A percentile compares a stretch with the other conserved stretches of the same genome.
Evolutionary conservation across 2,797 vertebrate species (phyloP).

Genomic region (Heliangelus exortis): DNA sequence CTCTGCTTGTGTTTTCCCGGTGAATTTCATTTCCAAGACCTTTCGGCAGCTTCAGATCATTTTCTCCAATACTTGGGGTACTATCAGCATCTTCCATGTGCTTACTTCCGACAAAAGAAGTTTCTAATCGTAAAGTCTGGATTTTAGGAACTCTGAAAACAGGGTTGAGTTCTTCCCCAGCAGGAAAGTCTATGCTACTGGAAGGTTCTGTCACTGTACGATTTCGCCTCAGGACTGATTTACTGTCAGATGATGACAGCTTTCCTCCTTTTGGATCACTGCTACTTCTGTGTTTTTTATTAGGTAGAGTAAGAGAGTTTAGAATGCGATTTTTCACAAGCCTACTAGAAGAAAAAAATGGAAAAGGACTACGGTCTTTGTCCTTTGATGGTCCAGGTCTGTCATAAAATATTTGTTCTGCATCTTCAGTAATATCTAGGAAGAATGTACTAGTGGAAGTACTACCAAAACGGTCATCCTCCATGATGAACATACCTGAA

Average conservation of each 20-base stretch:
- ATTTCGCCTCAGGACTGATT: constrained; percentile 85
- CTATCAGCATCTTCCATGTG: constrained; percentile 81
- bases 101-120: constrained; percentile 90
- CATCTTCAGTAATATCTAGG: constrained; percentile 89
- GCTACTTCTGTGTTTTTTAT: constrained; percentile 93
- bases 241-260: constrained; percentile 83
- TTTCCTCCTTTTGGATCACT: constrained; percentile 91
- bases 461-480: constrained; percentile 91
- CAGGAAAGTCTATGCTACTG: constrained; percentile 81
- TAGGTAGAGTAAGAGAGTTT: constrained; percentile 92
- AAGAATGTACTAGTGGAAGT: constrained; percentile 81
- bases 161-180: constrained; percentile 86
- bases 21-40: constrained; percentile 80
- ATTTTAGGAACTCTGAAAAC: constrained; percentile 89
- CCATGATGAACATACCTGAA: constrained; percentile 95
- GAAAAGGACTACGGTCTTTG: constrained; percentile 91
- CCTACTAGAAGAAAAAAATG: constrained; percentile 91
- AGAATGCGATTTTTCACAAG: constrained; percentile 93
- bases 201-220: constrained; percentile 94
- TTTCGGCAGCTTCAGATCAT: constrained; percentile 85
- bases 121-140: constrained; percentile 91
- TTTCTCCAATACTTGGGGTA: constrained; percentile 85
- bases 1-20: constrained; percentile 90
- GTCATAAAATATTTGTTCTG: constrained; percentile 84
- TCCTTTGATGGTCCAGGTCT: constrained; percentile 92